Evolutionary conservation across 2,888 invertebrate genomes (phyloP).

Genomic region (Catotricha subobsoleta): DNA sequence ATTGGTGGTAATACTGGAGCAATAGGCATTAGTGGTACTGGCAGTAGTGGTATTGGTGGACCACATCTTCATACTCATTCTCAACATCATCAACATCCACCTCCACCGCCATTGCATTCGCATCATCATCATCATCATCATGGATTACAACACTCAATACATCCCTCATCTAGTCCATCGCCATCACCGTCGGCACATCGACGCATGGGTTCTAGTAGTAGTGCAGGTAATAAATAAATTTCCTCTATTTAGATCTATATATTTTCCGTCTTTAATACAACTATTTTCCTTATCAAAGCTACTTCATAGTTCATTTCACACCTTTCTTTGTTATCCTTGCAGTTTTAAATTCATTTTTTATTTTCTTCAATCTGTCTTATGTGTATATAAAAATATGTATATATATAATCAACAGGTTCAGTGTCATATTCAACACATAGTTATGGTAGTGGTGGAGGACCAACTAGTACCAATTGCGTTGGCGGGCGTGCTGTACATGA

Average conservation of each 20-base stretch:
- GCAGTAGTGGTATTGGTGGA: neutral
- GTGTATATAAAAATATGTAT: no score
- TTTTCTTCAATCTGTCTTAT: neutral
- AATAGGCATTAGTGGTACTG: neutral
- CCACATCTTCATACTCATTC: neutral
- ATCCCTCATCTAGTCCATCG: constrained; percentile 17
- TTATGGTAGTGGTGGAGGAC: constrained; percentile 24
- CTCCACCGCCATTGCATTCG: neutral
- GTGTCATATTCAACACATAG: constrained; percentile 12
- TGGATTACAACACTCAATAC: constrained; percentile 14
- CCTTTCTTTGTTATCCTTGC: no score
- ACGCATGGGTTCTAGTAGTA: constrained; percentile 38
- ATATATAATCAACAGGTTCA: no score
- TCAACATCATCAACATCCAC: neutral
- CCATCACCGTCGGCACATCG: constrained; percentile 34
- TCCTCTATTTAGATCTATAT: no score
- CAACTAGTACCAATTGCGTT: neutral
- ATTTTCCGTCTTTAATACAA: no score
- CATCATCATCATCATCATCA: constrained; percentile 15
- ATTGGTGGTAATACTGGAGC: neutral
- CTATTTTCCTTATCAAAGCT: no score
- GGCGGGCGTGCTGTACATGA: constrained; percentile 48
- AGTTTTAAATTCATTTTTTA: no score
- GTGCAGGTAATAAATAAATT: constrained; percentile 18
- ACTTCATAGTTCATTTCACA: no score